phyloP scores from a whole-genome alignment of 2,888 invertebrate genomes.

The Ecliptopera silaceata region DNA sequence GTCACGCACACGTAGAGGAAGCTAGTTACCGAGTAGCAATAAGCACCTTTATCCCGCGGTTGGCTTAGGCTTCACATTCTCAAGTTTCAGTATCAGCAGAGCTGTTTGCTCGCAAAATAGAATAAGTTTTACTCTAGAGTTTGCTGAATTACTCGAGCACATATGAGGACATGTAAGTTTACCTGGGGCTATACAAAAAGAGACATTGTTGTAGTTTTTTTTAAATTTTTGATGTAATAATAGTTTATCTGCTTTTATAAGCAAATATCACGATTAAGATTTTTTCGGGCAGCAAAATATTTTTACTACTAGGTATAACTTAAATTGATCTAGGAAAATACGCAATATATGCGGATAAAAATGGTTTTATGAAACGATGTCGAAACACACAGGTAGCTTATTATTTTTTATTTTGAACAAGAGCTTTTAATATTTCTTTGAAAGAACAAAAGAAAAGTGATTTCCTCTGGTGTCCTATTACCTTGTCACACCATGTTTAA shows the following conservation, averaged over 20 bases:
- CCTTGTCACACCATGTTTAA: neutral
- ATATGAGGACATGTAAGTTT: neutral
- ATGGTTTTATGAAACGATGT: too few relatives aligned
- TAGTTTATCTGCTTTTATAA: too few relatives aligned
- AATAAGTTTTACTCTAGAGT: conserved; percentile 35
- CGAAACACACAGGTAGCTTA: too few relatives aligned
- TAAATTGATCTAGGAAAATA: too few relatives aligned
- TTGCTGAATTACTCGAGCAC: neutral
- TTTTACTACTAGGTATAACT: too few relatives aligned
- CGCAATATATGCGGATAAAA: too few relatives aligned
- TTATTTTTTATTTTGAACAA: too few relatives aligned
- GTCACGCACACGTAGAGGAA: conserved; percentile 47
- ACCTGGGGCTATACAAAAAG: too few relatives aligned
- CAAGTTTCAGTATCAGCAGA: conserved; percentile 34
- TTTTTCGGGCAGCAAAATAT: too few relatives aligned
- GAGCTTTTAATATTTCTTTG: neutral
- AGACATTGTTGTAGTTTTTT: neutral
- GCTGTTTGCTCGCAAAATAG: conserved; percentile 32
- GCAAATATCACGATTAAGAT: too few relatives aligned
- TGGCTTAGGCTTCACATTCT: conserved; percentile 24
- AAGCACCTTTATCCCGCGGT: conserved; percentile 12
- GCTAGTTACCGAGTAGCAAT: conserved; percentile 17
- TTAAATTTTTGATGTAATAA: neutral
- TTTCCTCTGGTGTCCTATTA: conserved; percentile 1
- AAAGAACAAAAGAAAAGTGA: neutral